phyloP scores from a whole-genome alignment of 2,797 vertebrate species.

The Periophthalmus magnuspinnatus region DNA sequence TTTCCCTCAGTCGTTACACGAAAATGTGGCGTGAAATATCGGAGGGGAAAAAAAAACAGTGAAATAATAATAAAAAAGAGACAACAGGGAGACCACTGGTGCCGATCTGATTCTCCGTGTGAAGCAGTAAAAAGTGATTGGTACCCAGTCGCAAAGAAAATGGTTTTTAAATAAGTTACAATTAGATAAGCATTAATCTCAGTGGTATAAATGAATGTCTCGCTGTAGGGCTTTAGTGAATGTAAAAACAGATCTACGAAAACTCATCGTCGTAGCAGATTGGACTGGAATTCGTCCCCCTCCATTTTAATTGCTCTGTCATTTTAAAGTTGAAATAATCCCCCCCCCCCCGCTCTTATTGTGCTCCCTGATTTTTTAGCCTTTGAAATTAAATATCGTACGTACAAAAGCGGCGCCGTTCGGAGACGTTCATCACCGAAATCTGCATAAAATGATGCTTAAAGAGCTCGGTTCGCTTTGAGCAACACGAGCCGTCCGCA shows the following conservation, averaged over 20 bases:
- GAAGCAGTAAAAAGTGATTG: conserved; percentile 80
- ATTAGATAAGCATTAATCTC: conserved; percentile 90
- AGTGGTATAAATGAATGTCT: conserved; percentile 86
- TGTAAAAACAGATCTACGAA: conserved; percentile 87
- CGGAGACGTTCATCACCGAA: conserved; percentile 69
- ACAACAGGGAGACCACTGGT: conserved; percentile 45
- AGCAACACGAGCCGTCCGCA: conserved; percentile 62
- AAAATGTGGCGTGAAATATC: conserved; percentile 13
- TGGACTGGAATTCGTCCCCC: conserved; percentile 78
- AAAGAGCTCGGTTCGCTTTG: conserved; percentile 72
- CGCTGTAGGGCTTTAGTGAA: conserved; percentile 87
- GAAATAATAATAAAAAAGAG: conserved; percentile 11
- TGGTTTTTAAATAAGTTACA: conserved; percentile 91
- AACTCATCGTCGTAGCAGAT: conserved; percentile 83
- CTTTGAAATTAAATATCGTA: conserved; percentile 80
- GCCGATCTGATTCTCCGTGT: conserved; percentile 56
- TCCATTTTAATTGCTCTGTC: conserved; percentile 84
- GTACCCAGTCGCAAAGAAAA: conserved; percentile 83
- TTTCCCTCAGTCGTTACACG: conserved; percentile 18
- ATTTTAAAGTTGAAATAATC: conserved; percentile 78
- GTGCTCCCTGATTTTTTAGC: conserved; percentile 75
- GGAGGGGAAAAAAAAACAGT: conserved; percentile 15
- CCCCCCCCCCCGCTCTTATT: conserved; percentile 52
- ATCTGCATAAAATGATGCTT: conserved; percentile 78
- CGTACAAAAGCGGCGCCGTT: conserved; percentile 77